Base-by-base conservation (phyloP, 2,888 invertebrate genomes). In the Erebia epiphron region DNA sequence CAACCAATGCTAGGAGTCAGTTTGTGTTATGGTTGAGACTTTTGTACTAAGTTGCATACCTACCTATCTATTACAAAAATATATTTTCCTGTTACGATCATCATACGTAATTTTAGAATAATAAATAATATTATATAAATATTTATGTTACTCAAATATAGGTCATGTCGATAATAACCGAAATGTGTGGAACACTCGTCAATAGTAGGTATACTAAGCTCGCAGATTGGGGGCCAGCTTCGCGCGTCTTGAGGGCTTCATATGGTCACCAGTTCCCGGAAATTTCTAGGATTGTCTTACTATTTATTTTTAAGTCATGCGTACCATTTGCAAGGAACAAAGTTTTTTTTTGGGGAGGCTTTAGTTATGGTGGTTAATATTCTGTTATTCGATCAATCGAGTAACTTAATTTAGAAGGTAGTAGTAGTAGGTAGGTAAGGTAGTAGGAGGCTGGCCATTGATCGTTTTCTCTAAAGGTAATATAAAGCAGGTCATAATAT, bases 91-190 rank as follows among this genome's bases (percentile, higher is more conserved):
- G 68, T 68, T 71, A 21, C 46, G 52, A 58, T 13, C 46, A n/a
- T 67, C 52, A n/a, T 67, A 67, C 1, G 11, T 56, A 70, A 46
- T 70, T 68, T 67, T 56, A 66, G 58, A 54, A 21, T 66, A 66
- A 65, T 64, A 70, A 58, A 68, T 56, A 66, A 62, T 52, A 21
- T 66, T 63, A 65, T 64, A 73, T 66, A 73, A 66, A 71, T 66
- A 70, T 56, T 50, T 70, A 70, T 57, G 70, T 63, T 57, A 21
- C 49, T 67, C 9, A 16, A 69, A 75, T 83, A 84, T 86, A 81
- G 87, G 87, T 85, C 87, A 84, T 83, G 83, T 58, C 80, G 84
- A 86, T 35, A 7, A 35, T 86, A 85, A 82, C 81, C 79, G 64
- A 76, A 82, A 83, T 81, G 81, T 79, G 80, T 76, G 68, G 56